phyloP scores from a whole-genome alignment of 2,797 vertebrate genomes.

The Urosaurus nigricauda region DNA sequence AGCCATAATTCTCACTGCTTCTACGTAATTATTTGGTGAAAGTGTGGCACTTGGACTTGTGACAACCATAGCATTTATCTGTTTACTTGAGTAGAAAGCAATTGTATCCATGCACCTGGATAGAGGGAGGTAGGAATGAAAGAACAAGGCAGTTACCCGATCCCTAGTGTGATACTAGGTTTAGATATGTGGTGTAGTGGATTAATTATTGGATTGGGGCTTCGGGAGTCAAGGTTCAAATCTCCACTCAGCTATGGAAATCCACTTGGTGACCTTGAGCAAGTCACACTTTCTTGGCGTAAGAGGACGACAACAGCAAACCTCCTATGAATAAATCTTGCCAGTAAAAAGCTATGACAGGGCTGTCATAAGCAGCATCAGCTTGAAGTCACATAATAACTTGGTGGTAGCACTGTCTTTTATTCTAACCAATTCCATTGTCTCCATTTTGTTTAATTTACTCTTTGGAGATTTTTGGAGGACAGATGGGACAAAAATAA shows the following conservation, averaged over 20 bases:
- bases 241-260: too few species aligned
- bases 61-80: not conserved
- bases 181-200: not conserved
- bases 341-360: too few species aligned
- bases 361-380: too few species aligned
- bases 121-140: not conserved
- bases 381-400: too few species aligned
- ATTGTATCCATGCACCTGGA: not conserved
- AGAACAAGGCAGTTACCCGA: not conserved
- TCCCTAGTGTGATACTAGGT: not conserved
- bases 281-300: too few species aligned
- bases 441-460: not conserved
- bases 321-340: too few species aligned
- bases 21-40: not conserved
- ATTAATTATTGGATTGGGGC: too few species aligned
- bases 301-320: too few species aligned
- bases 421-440: not conserved
- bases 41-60: not conserved
- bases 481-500: not conserved
- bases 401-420: not conserved
- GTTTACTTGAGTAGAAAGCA: not conserved
- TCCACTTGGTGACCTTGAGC: too few species aligned
- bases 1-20: not conserved
- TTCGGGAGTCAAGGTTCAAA: too few species aligned
- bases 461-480: not conserved